Percentiles rank a stretch among this genome's conserved stretches.
phyloP scores from a whole-genome alignment of 2,888 invertebrate genomes.

The Emesis furor region DNA sequence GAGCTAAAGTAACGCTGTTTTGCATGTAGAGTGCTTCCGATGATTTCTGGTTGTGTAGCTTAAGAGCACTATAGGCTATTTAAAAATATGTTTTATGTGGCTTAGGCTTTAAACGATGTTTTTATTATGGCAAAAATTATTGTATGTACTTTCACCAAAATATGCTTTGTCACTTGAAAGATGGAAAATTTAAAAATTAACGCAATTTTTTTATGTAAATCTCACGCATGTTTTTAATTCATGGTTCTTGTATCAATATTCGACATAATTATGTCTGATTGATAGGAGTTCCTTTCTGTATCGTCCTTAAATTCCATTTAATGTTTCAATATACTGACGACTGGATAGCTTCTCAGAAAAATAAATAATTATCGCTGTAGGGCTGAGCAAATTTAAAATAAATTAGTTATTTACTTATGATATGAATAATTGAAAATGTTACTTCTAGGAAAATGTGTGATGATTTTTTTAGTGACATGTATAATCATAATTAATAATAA shows the following conservation, averaged over 20 bases:
- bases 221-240: background rate
- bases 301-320: no score
- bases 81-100: background rate
- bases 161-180: constrained; percentile 6
- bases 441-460: no score
- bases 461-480: no score
- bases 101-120: background rate
- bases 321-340: background rate
- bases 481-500: no score
- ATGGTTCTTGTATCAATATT: constrained; percentile 1
- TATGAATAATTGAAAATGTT: no score
- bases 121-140: background rate
- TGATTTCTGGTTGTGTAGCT: background rate
- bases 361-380: no score
- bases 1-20: background rate
- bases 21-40: background rate
- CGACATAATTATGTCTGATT: background rate
- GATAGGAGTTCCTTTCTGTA: no score
- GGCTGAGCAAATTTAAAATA: no score
- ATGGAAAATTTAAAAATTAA: background rate
- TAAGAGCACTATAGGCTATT: constrained; percentile 6
- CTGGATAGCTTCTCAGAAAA: background rate
- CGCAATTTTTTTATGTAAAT: background rate
- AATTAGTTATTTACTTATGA: no score
- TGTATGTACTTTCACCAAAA: background rate